Evolutionary conservation across 2,888 invertebrate genomes (phyloP).

Genomic region (Gisinianus flammeolus): DNA sequence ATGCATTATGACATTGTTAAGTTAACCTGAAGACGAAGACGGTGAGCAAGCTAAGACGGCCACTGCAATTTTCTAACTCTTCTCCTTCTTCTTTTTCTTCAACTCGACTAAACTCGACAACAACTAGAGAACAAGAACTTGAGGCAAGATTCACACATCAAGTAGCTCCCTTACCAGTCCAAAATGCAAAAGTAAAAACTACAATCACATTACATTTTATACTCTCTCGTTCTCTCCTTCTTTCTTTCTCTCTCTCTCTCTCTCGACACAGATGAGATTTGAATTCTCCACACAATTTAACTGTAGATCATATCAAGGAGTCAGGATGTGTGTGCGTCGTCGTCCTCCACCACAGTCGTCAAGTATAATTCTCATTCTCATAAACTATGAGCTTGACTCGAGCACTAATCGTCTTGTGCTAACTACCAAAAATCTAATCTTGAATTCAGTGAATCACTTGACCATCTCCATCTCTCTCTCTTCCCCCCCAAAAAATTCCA

Average conservation of each 20-base stretch:
- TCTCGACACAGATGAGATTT: not conserved
- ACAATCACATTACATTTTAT: conserved; percentile 6
- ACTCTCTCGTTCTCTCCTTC: not conserved
- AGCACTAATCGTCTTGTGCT: not conserved
- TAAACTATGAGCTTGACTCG: not conserved
- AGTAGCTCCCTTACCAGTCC: not conserved
- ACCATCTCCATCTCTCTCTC: no score
- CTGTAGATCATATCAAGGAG: not conserved
- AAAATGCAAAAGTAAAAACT: conserved; percentile 3
- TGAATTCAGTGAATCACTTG: no score
- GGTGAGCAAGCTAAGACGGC: not conserved
- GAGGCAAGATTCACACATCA: conserved; percentile 13
- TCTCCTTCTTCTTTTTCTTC: not conserved
- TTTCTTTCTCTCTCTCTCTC: not conserved
- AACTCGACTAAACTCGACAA: not conserved
- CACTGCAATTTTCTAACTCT: not conserved
- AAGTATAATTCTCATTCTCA: not conserved
- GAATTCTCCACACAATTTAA: not conserved
- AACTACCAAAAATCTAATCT: not conserved
- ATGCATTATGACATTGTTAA: conserved; percentile 35
- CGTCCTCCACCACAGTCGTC: not conserved
- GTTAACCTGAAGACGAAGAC: conserved; percentile 4
- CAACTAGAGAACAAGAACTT: not conserved
- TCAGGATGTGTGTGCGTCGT: not conserved
- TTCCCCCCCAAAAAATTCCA: no score